Base-by-base conservation (phyloP, 2,888 invertebrate species). In the Lithosia quadra region DNA sequence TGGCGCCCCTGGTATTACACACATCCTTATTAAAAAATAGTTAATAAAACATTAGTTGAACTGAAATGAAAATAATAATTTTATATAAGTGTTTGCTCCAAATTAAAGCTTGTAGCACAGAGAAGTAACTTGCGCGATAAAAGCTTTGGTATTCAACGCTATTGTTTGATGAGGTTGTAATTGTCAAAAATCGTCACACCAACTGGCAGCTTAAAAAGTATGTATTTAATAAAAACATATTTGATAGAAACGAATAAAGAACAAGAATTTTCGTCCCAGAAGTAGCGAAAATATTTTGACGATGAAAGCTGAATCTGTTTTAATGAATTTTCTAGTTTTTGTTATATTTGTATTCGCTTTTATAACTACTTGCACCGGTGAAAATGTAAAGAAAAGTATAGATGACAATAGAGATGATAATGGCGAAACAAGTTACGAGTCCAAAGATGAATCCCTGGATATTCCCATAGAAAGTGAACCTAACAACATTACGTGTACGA, bases 321-420 rank as follows among this genome's bases (percentile, higher is more conserved):
- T 86, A 71, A 77, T 87, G 70, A 81, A 83, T 79, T 85, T 88
- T 74, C 71, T 90, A 24, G 56, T 88, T 77, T 75, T 87, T 73
- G 53, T 85, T 76, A 62, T 86, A 68, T 80, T 90, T 71, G 65
- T 90, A 73, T 81, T 86, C 63, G 76, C 82, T 65, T 85, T 85
- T 57, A 73, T 87, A 64, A 76, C 78, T 66, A 80, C 74, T 64
- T 85, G 87, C 77, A 73, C 78, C 33, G 85, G 86, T 76, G 89
- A 89, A 66, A 88, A 90, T 83, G 89, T 90, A 15, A 93, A 92
- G 77, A 93, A 93, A 80, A 93, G 91, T 79, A 86, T 88, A 24
- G 92, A 93, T 68, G 91, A 92, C 53, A 88, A 82, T 66, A 85
- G 87, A 80, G 91, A 92, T 69, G 91, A 91, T 68, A 90, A 82